Percentiles rank a stretch among this genome's conserved stretches.
phyloP scores from a whole-genome alignment of 2,113 vertebrate species.

The Stigmatopora argus region DNA sequence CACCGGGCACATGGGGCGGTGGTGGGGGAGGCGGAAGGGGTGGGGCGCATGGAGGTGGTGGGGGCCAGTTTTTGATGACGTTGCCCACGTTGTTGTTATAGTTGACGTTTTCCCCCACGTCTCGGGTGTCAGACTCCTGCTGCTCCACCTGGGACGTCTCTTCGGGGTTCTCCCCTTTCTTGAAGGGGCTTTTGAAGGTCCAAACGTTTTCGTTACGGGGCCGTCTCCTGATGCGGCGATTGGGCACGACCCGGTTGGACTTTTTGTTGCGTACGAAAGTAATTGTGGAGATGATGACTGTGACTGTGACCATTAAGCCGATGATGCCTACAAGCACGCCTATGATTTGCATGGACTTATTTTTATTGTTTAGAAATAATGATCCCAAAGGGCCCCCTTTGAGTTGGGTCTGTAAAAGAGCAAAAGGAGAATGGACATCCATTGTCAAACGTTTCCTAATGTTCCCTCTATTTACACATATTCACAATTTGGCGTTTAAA shows the following conservation, averaged over 20 bases:
- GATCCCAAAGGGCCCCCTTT: constrained; percentile 83
- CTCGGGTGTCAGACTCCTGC: constrained; percentile 38
- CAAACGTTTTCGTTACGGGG: constrained; percentile 53
- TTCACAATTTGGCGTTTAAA: constrained; percentile 23
- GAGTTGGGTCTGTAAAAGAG: constrained; percentile 94
- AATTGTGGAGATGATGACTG: constrained; percentile 87
- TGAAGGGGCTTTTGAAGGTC: constrained; percentile 76
- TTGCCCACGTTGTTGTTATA: constrained; percentile 73
- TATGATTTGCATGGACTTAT: constrained; percentile 89
- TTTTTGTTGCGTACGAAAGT: constrained; percentile 95
- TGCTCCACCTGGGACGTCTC: constrained; percentile 73
- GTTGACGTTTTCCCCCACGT: constrained; percentile 70
- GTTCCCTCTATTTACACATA: constrained; percentile 11
- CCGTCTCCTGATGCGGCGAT: constrained; percentile 77
- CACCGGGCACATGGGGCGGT: background rate
- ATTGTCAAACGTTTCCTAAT: constrained; percentile 42
- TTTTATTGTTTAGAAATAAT: constrained; percentile 92
- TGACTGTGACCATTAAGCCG: constrained; percentile 80
- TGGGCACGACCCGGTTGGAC: constrained; percentile 84
- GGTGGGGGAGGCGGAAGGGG: constrained; percentile 69
- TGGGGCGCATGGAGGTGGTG: constrained; percentile 55
- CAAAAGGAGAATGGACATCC: constrained; percentile 82
- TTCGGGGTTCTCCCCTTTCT: constrained; percentile 47
- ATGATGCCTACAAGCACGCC: constrained; percentile 83
- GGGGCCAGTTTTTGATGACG: constrained; percentile 40